A percentile compares a stretch with the other conserved stretches of the same genome.
phyloP scores from a whole-genome alignment of 2,113 vertebrate species.

The Sylvietta virens region DNA sequence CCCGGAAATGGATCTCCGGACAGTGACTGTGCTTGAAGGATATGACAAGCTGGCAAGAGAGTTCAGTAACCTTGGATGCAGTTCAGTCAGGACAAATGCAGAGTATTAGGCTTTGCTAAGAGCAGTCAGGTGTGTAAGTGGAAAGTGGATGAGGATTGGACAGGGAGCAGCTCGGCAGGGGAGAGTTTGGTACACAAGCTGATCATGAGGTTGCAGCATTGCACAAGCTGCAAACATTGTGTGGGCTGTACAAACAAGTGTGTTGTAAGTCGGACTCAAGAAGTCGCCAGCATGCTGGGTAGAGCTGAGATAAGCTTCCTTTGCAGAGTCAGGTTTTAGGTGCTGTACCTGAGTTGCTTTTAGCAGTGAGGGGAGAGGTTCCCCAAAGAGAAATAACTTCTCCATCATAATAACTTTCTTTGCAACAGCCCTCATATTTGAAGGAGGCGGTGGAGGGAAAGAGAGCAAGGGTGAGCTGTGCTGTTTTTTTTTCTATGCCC shows the following conservation, averaged over 20 bases:
- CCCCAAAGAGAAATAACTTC: not conserved
- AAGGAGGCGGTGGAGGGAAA: not conserved
- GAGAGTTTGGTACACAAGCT: not conserved
- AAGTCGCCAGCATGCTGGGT: not conserved
- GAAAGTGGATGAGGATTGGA: not conserved
- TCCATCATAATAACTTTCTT: not conserved
- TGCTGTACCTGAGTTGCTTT: not conserved
- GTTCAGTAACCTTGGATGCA: not conserved
- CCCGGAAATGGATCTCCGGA: fast-evolving
- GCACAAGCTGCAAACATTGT: not conserved
- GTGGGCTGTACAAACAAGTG: not conserved
- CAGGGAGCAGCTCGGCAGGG: not conserved
- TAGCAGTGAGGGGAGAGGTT: not conserved
- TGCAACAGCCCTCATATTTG: not conserved
- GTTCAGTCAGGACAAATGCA: not conserved
- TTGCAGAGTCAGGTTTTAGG: not conserved
- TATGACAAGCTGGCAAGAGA: not conserved
- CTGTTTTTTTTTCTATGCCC: not conserved
- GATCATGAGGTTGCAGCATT: not conserved
- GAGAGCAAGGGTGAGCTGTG: not conserved
- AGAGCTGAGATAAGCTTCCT: not conserved
- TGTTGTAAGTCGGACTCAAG: not conserved
- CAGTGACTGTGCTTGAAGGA: not conserved
- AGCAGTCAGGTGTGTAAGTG: not conserved
- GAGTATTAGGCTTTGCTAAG: not conserved